Conservation (phyloP, 2,797 vertebrate species). For the Sebastolobus altivelis region DNA sequence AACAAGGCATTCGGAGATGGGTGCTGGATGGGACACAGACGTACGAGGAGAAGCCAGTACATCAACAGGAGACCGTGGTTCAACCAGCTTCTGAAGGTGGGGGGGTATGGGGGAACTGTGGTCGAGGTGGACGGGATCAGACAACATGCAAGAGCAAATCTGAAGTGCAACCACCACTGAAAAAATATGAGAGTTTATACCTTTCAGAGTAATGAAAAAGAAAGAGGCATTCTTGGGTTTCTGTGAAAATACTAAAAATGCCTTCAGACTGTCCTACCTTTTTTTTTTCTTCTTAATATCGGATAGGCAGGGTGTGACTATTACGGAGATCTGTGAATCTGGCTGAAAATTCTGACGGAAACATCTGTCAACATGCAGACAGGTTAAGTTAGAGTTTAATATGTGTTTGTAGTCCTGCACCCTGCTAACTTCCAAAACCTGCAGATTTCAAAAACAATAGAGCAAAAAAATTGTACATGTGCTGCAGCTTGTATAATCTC, state of each 20-base stretch:
- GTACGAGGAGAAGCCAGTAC: conserved; percentile 79
- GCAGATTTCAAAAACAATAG: conserved; percentile 61
- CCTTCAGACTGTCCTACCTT: conserved; percentile 89
- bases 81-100: conserved; percentile 73
- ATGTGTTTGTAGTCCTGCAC: conserved; percentile 60
- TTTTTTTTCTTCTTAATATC: conserved; percentile 91
- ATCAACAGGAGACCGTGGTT: conserved; percentile 78
- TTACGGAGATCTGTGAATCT: conserved; percentile 87
- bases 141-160: conserved; percentile 88
- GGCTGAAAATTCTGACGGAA: conserved; percentile 88
- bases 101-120: conserved; percentile 33
- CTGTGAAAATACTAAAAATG: conserved; percentile 84
- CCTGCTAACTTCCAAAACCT: conserved; percentile 58
- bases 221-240: conserved; percentile 86
- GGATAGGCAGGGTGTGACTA: conserved; percentile 88
- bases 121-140: conserved; percentile 78
- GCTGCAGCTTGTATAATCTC: conserved; percentile 49
- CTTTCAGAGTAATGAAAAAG: conserved; percentile 86
- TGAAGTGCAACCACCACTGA: conserved; percentile 85
- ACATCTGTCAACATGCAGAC: conserved; percentile 91
- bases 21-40: conserved; percentile 83
- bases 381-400: conserved; percentile 86
- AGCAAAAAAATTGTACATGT: conserved; percentile 56
- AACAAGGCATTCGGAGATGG: conserved; percentile 77
- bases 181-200: conserved; percentile 81